Evolutionary conservation across 2,113 vertebrate species (phyloP).

Genomic region (Trochalopteron elliotii): DNA sequence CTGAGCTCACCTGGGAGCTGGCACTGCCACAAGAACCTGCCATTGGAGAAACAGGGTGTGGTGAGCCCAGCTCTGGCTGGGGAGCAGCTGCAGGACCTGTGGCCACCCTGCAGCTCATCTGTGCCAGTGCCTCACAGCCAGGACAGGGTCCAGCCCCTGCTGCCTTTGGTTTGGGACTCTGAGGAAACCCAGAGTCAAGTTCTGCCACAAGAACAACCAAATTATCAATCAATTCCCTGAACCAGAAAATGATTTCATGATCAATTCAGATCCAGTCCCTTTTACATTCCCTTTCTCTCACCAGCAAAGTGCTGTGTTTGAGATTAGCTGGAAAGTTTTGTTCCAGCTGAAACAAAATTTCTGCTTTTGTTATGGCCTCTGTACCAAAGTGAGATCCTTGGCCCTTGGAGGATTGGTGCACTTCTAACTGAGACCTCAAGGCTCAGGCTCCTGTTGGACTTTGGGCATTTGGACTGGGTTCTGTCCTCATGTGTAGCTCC

Average conservation of each 20-base stretch:
- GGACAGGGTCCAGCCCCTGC: background rate
- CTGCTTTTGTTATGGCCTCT: background rate
- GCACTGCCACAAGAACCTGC: background rate
- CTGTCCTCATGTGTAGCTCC: background rate
- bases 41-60: fast-evolving
- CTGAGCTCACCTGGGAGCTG: background rate
- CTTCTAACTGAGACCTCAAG: background rate
- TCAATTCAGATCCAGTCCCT: background rate
- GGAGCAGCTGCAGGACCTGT: fast-evolving
- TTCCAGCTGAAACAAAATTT: background rate
- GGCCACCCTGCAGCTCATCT: background rate
- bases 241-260: background rate
- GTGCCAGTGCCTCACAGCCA: background rate
- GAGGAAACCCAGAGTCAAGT: background rate
- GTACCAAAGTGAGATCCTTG: background rate
- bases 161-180: fast-evolving
- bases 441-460: background rate
- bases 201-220: background rate
- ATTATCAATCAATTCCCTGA: background rate
- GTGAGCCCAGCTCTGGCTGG: background rate
- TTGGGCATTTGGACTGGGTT: background rate
- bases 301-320: background rate
- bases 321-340: background rate
- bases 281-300: background rate
- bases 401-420: background rate